A percentile compares a stretch with the other conserved stretches of the same genome.
Conservation (phyloP, 2,888 invertebrate genomes). For the Eilema sororculum region DNA sequence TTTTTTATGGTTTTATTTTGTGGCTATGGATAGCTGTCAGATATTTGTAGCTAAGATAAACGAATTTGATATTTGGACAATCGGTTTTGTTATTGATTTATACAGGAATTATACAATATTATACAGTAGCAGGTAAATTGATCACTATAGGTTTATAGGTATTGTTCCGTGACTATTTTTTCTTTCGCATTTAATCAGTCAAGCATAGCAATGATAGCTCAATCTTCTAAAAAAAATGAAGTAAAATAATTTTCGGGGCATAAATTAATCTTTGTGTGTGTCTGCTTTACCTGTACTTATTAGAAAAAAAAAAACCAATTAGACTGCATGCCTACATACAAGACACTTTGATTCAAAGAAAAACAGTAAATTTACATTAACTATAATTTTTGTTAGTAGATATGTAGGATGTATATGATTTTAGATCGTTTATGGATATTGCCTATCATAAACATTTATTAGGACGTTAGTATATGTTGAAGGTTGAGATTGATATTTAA, state of each 20-base stretch:
- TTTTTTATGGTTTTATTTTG: neutral
- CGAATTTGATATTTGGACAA: neutral
- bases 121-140: too few relatives aligned
- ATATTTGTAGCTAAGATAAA: neutral
- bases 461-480: slow-evolving; percentile 1
- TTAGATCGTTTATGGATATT: slow-evolving; percentile 1
- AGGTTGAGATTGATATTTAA: neutral
- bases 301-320: too few relatives aligned
- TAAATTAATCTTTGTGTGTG: too few relatives aligned
- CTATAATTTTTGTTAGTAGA: neutral
- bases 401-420: neutral
- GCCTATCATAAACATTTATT: neutral
- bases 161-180: neutral
- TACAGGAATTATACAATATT: too few relatives aligned
- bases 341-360: too few relatives aligned
- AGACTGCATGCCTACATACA: neutral
- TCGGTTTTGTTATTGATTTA: too few relatives aligned
- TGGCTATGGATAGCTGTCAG: neutral
- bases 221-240: neutral
- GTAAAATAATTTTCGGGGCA: too few relatives aligned
- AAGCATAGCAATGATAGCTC: neutral
- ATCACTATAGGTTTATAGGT: too few relatives aligned
- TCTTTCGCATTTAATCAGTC: neutral
- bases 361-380: neutral
- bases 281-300: too few relatives aligned